Conservation (phyloP, 2,888 invertebrate species). For the Stramonita haemastoma region DNA sequence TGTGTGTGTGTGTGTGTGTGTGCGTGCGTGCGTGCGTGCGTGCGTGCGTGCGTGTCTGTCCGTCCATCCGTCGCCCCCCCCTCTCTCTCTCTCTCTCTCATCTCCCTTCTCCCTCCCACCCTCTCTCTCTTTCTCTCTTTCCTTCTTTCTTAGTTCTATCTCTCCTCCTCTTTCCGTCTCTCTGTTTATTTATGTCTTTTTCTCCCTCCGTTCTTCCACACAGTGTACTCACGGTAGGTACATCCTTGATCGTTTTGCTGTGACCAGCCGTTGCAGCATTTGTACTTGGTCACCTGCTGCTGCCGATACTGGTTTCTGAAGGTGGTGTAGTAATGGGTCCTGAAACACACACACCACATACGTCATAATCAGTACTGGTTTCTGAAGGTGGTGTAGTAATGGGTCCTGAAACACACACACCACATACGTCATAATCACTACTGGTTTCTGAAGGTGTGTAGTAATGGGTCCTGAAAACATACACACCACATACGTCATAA, state of each 20-base stretch:
- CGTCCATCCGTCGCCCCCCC: not conserved
- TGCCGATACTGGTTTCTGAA: conserved; percentile 78
- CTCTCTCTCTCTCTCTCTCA: not conserved
- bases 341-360: conserved; percentile 55
- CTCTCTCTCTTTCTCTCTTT: not conserved
- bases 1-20: not conserved
- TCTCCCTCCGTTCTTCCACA: not conserved
- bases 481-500: not conserved
- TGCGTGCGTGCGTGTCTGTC: conserved; percentile 3
- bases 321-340: conserved; percentile 79
- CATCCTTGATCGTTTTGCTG: conserved; percentile 75
- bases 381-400: conserved; percentile 79
- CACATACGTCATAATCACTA: not conserved
- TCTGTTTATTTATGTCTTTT: too few species aligned
- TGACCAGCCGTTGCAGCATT: conserved; percentile 80
- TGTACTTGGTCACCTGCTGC: conserved; percentile 76
- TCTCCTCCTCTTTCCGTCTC: not conserved
- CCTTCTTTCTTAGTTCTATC: not conserved
- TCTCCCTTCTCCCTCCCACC: not conserved
- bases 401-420: conserved; percentile 72
- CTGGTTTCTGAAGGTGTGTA: conserved; percentile 77
- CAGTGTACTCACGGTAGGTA: conserved; percentile 75
- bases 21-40: conserved; percentile 2
- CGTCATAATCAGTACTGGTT: conserved; percentile 52
- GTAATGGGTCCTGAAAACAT: conserved; percentile 77